phyloP scores from a whole-genome alignment of 1,140 invertebrate genomes.

The Calycopis cecrops region DNA sequence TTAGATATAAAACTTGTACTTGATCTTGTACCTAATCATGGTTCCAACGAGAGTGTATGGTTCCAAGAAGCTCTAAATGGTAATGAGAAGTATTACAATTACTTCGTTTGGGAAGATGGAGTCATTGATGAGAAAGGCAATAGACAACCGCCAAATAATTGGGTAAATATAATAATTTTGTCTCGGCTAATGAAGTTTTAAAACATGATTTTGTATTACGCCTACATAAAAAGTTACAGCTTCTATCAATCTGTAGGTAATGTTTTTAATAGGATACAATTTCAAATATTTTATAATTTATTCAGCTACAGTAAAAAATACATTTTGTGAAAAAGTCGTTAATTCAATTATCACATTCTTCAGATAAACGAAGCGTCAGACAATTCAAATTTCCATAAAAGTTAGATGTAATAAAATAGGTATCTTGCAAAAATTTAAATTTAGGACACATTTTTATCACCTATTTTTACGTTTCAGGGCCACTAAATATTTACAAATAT shows the following conservation, averaged over 20 bases:
- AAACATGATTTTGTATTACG: conserved; percentile 4
- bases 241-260: not conserved
- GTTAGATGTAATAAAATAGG: too few relatives aligned
- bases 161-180: conserved; percentile 68
- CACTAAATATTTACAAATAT: too few relatives aligned
- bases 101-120: conserved; percentile 81
- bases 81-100: conserved; percentile 78
- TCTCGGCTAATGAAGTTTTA: not conserved
- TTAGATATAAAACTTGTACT: conserved; percentile 71
- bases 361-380: too few relatives aligned
- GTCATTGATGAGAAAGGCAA: conserved; percentile 66
- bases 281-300: too few relatives aligned
- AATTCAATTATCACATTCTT: too few relatives aligned
- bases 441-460: too few relatives aligned
- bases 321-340: too few relatives aligned
- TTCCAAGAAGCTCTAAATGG: conserved; percentile 78
- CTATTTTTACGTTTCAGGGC: too few relatives aligned
- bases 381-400: too few relatives aligned
- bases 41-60: conserved; percentile 83
- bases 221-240: not conserved
- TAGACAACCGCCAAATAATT: conserved; percentile 79
- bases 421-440: too few relatives aligned
- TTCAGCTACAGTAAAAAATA: too few relatives aligned
- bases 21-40: conserved; percentile 83
- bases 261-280: too few relatives aligned